Base-by-base conservation (phyloP, 2,888 invertebrate species). In the Conchocele bisecta region DNA sequence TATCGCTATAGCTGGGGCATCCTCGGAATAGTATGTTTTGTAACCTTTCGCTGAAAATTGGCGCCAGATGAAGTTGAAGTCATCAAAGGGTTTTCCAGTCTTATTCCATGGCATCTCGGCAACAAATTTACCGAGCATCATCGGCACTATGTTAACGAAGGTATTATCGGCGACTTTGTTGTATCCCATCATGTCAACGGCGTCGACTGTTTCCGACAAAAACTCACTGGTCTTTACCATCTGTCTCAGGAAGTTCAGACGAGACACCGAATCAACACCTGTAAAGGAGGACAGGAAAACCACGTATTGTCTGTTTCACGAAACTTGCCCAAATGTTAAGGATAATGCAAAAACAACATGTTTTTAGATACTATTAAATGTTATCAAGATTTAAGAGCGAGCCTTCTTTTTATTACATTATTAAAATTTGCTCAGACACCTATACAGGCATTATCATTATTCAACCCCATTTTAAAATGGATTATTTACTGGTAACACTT, bases 141-240 rank as follows among this genome's bases (percentile, higher is more conserved):
- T 93, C 0, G 98, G 95, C 6, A 96, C 93, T 71, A 98, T 90
- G 90, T 98, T 98, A 9, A 79, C 69, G 89, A 96, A 97, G 0
- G 97, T 97, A 90, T 98, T 98, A 90, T 98, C 97, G 3, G 94
- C 98, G 9, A 98, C 95, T 93, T 98, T 98, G 88, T 96, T 97
- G 90, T 96, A 97, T 7, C 98, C 98, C 79, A 94, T 91, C 88
- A 98, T 93, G 88, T 96, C 96, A 58, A 95, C 93, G 35, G 94
- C 94, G 24, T 93, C 93, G 70, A 95, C 91, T 24, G 94, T 93
- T 22, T 93, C 91, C 64, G 93, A 92, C 54, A 96, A 91, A 81
- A 93, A 93, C 3, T 92, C 89, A 7, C 83, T 82, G 75, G 78
- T 95, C 85, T 93, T 93, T 0, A 95, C 95, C 95, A 97, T 95